A percentile compares a stretch with the other conserved stretches of the same genome.
Evolutionary conservation across 1,140 invertebrate genomes (phyloP).

Genomic region (Drosophila triauraria): DNA sequence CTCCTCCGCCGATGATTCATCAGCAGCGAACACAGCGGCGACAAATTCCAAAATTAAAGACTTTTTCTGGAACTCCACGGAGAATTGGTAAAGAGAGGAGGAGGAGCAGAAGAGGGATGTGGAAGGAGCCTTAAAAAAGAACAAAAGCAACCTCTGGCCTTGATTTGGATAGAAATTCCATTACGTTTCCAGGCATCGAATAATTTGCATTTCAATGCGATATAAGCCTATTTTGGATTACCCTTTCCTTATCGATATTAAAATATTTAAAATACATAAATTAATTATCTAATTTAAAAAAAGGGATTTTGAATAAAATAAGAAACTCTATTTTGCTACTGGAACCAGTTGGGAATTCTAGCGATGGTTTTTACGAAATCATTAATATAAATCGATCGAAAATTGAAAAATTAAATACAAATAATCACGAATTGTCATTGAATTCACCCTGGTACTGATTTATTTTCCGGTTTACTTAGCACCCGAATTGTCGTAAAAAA

Average conservation of each 20-base stretch:
- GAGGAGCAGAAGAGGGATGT: neutral
- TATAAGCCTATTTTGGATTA: neutral
- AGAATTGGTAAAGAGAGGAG: neutral
- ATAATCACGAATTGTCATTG: neutral
- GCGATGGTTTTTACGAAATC: neutral
- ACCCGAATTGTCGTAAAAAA: slow-evolving; percentile 4
- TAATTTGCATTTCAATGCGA: slow-evolving; percentile 16
- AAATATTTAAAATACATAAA: neutral
- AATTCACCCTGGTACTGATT: neutral
- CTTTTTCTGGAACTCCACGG: slow-evolving; percentile 15
- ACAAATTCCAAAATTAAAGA: slow-evolving; percentile 53
- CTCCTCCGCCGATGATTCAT: slow-evolving; percentile 42
- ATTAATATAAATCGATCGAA: neutral
- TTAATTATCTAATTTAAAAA: neutral
- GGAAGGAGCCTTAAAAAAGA: slow-evolving; percentile 15
- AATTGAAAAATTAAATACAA: neutral
- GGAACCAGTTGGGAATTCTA: neutral
- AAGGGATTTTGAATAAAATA: neutral
- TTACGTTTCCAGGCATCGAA: neutral
- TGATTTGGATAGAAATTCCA: slow-evolving; percentile 29
- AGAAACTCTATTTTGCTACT: neutral
- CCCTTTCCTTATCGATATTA: too few species aligned
- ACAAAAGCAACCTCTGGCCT: slow-evolving; percentile 34
- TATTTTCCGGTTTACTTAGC: slow-evolving; percentile 14
- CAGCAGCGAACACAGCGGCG: slow-evolving; percentile 13